Percentiles rank a stretch among this genome's conserved stretches.
Evolutionary conservation across 1,140 invertebrate genomes (phyloP).

Genomic region (Coboldia fuscipes): DNA sequence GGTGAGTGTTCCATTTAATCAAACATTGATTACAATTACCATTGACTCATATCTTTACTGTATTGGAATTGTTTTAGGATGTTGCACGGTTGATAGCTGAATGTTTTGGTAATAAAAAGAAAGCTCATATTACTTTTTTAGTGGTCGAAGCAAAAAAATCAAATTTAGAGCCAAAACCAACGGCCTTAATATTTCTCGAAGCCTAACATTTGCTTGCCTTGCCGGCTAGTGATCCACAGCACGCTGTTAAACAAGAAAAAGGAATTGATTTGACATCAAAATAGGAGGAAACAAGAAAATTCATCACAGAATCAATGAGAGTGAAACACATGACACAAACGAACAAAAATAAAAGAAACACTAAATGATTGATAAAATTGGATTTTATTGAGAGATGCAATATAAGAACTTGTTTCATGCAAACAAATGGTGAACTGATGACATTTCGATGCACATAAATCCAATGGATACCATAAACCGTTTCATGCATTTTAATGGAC

Average conservation of each 20-base stretch:
- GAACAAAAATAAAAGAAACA: no score
- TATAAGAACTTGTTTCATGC: no score
- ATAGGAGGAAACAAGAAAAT: background rate
- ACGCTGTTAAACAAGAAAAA: conserved; percentile 31
- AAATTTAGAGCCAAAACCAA: conserved; percentile 70
- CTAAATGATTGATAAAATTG: no score
- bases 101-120: conserved; percentile 66
- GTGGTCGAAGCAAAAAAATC: conserved; percentile 77
- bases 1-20: conserved; percentile 7
- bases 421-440: no score
- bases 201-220: conserved; percentile 66
- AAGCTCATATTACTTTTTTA: conserved; percentile 69
- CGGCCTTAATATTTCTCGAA: conserved; percentile 68
- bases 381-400: no score
- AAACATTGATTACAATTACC: background rate
- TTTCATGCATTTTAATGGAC: no score
- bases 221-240: conserved; percentile 49
- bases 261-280: conserved; percentile 32
- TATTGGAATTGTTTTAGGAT: conserved; percentile 30
- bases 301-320: no score
- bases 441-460: no score
- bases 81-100: conserved; percentile 74
- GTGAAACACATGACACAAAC: no score
- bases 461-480: no score
- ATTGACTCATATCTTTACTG: background rate